phyloP scores from a whole-genome alignment of 2,888 invertebrate species.

The Drosophila pseudotalamancana region DNA sequence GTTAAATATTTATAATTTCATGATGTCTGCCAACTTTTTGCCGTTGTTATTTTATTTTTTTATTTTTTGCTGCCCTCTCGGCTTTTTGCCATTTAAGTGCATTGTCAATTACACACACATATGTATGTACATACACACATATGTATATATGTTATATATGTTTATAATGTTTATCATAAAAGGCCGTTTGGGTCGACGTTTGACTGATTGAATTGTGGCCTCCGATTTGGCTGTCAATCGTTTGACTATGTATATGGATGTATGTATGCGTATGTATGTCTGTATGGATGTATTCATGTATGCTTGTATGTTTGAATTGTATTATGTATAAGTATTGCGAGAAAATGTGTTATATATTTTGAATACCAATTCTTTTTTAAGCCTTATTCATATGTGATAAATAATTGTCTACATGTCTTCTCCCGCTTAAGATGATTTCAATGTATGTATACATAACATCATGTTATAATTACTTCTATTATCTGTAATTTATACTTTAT shows the following conservation, averaged over 20 bases:
- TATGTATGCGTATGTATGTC: too few relatives aligned
- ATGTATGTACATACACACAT: not conserved
- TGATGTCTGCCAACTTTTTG: slow-evolving; percentile 33
- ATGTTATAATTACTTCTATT: too few relatives aligned
- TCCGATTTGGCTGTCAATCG: slow-evolving; percentile 27
- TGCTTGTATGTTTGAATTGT: too few relatives aligned
- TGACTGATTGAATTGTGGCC: slow-evolving; percentile 63
- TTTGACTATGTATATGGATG: not conserved
- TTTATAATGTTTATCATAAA: slow-evolving; percentile 30
- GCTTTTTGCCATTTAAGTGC: slow-evolving; percentile 42
- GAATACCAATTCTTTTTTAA: not conserved
- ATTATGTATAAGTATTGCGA: not conserved
- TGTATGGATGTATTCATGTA: not conserved
- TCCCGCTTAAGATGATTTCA: too few relatives aligned
- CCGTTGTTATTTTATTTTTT: not conserved
- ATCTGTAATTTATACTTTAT: too few relatives aligned
- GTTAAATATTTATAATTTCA: slow-evolving; percentile 60
- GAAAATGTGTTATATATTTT: not conserved
- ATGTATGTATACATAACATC: too few relatives aligned
- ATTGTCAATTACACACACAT: slow-evolving; percentile 34
- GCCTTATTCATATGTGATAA: not conserved
- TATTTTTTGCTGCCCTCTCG: slow-evolving; percentile 26
- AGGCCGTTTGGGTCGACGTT: slow-evolving; percentile 33
- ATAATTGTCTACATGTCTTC: too few relatives aligned
- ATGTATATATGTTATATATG: not conserved